phyloP scores from a whole-genome alignment of 2,888 invertebrate species.

The Drosophila monieri region DNA sequence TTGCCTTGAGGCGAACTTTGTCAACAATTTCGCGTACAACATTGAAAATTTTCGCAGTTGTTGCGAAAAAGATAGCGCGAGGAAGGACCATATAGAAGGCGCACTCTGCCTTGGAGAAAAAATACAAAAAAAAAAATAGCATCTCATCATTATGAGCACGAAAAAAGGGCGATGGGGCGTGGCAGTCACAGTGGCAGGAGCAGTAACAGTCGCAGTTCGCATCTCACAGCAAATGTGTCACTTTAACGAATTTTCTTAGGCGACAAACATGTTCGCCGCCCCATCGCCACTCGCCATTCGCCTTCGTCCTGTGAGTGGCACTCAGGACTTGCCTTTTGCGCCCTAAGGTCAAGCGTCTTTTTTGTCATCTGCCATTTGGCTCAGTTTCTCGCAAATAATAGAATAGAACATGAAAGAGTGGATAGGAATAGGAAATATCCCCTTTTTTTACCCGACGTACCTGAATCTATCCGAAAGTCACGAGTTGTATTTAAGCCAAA shows the following conservation, averaged over 20 bases:
- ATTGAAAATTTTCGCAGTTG: conserved; percentile 70
- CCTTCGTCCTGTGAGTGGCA: conserved; percentile 50
- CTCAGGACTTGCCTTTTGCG: conserved; percentile 49
- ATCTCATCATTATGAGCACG: conserved; percentile 68
- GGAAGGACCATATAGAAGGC: conserved; percentile 3
- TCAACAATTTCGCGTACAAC: conserved; percentile 76
- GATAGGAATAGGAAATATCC: conserved; percentile 13
- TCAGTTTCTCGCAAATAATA: conserved; percentile 61
- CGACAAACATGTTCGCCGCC: conserved; percentile 17
- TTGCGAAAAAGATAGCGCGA: conserved; percentile 55
- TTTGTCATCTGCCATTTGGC: conserved; percentile 61
- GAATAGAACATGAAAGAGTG: conserved; percentile 26
- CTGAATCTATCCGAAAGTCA: conserved; percentile 6
- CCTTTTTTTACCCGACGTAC: conserved; percentile 50
- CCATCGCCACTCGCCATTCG: not conserved
- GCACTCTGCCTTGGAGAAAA: not conserved
- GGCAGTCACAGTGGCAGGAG: conserved; percentile 27
- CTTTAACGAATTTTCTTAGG: conserved; percentile 56
- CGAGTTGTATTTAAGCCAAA: not conserved
- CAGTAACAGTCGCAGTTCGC: conserved; percentile 1
- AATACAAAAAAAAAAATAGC: conserved; percentile 9
- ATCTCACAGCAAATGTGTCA: conserved; percentile 50
- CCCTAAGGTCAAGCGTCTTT: conserved; percentile 71
- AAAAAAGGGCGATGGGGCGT: conserved; percentile 47
- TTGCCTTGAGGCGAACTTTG: conserved; percentile 78